Evolutionary conservation across 2,797 vertebrate genomes (phyloP).

Genomic region (Etheostoma nigrum): DNA sequence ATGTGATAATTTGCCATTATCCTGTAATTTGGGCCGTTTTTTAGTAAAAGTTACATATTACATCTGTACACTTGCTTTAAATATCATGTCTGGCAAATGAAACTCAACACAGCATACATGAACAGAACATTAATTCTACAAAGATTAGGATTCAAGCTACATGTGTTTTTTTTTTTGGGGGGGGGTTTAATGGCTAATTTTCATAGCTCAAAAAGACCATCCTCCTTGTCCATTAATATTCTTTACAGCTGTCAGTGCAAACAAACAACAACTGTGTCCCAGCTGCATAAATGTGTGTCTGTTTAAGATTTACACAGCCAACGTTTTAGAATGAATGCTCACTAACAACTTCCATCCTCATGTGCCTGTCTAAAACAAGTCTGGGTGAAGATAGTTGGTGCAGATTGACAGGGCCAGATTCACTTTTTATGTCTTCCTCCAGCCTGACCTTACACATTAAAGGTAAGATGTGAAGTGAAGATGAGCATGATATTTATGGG

Average conservation of each 20-base stretch:
- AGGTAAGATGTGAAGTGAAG: slow-evolving; percentile 51
- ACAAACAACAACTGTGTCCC: slow-evolving; percentile 5
- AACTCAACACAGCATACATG: too few relatives aligned
- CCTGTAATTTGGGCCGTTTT: background rate
- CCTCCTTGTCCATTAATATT: slow-evolving; percentile 13
- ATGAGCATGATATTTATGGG: slow-evolving; percentile 57
- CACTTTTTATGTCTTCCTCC: slow-evolving; percentile 44
- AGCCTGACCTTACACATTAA: slow-evolving; percentile 53
- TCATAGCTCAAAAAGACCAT: background rate
- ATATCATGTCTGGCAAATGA: too few relatives aligned
- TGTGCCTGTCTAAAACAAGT: slow-evolving; percentile 28
- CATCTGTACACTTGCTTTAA: background rate
- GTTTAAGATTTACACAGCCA: background rate
- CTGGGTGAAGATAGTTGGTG: background rate
- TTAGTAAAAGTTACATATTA: background rate
- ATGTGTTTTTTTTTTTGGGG: too few relatives aligned
- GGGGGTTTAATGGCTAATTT: background rate
- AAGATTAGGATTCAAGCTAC: too few relatives aligned
- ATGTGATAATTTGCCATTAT: too few relatives aligned
- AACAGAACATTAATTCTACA: too few relatives aligned
- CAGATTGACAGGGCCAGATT: slow-evolving; percentile 24
- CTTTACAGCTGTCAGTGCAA: slow-evolving; percentile 15
- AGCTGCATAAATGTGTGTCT: slow-evolving; percentile 11
- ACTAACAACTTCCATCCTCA: background rate
- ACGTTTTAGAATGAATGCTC: slow-evolving; percentile 14